Conservation (phyloP, 2,797 vertebrate species). For the Ibycter americanus region DNA sequence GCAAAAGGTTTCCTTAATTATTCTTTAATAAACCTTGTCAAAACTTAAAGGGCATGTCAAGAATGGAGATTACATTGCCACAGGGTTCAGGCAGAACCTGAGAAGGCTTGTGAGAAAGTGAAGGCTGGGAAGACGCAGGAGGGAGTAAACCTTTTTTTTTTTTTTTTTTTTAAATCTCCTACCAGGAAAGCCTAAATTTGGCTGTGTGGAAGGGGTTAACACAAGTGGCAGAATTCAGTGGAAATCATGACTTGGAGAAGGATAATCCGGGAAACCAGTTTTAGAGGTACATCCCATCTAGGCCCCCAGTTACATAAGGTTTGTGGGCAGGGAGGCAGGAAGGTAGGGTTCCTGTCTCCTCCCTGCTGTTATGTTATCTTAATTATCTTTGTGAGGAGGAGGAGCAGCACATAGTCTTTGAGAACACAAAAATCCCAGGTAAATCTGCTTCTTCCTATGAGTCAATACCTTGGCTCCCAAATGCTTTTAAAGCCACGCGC, state of each 20-base stretch:
- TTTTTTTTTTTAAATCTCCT: too few species aligned
- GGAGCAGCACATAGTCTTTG: neutral
- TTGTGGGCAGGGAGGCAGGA: neutral
- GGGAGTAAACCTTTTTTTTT: neutral
- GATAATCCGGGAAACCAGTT: neutral
- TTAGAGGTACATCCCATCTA: neutral
- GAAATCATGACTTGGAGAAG: neutral
- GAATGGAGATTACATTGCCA: neutral
- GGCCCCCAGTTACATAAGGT: neutral
- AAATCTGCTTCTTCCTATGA: neutral
- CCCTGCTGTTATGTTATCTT: neutral
- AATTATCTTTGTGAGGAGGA: neutral
- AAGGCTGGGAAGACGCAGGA: neutral
- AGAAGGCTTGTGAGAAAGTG: neutral
- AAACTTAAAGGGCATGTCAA: neutral
- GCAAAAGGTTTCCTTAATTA: neutral
- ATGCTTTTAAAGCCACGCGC: neutral
- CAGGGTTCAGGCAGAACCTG: neutral
- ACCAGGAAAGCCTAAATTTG: neutral
- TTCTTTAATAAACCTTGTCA: neutral
- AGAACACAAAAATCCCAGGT: neutral
- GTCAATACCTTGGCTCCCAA: neutral
- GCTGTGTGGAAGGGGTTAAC: neutral
- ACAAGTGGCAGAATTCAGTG: neutral
- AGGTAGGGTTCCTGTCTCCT: neutral